Base-by-base conservation (phyloP, 2,113 vertebrate genomes). In the Phoxinus phoxinus region DNA sequence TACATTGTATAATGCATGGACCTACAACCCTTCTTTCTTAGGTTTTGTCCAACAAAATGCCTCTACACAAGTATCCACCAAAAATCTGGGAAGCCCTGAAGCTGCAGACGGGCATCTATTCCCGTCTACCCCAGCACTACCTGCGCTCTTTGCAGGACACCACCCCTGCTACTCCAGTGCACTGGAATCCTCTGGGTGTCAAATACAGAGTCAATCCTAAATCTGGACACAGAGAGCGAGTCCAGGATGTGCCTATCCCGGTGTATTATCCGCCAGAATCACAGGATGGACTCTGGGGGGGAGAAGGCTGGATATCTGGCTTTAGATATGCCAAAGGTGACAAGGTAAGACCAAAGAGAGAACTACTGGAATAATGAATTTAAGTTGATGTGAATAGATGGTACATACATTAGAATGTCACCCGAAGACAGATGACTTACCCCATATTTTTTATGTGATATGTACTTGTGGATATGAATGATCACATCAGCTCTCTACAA, bases 241-340 rank as follows among this genome's bases (percentile, higher is more conserved):
- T 97, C n/a, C 95, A 99, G 92, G 97, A 98, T 44, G 94, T 97
- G 61, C 96, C 97, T 0, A 90, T 99, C 41, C 94, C 95, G 0
- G 41, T 96, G 51, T 91, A 95, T 92, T 93, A 93, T 72, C 98
- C 98, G 0, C 96, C 93, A 1, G 89, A 96, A 21, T 95, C 96
- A 5, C 91, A 98, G 87, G 58, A 89, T 0, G 97, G 97, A 8
- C 94, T 99, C 10, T 99, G 98, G 98, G 97, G 96, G 4, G 98
- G 98, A 13, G 98, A 99, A 89, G 98, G 98, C 1, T 97, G 94
- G 94, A 80, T 99, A 73, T 51, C 69, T 0, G 98, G 98, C 35
- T 96, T 83, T 88, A 96, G 94, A 88, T 99, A 99, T 2, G 91
- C 96, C 51, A 93, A 93, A 17, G 89, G 95, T 32, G 95, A 98